Evolutionary conservation across 2,113 vertebrate genomes (phyloP).

Genomic region (Aptenodytes patagonicus): DNA sequence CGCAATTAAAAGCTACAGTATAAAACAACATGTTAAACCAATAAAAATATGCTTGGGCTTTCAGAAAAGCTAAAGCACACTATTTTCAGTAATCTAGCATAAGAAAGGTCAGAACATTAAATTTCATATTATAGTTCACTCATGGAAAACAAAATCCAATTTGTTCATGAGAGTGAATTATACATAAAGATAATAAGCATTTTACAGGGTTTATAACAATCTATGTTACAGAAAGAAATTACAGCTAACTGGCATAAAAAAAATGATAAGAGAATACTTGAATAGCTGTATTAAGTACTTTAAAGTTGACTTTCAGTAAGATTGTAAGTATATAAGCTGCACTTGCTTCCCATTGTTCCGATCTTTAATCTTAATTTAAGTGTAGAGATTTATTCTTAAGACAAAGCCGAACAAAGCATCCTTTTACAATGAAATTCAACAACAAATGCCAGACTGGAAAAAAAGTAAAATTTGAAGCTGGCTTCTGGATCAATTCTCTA

Average conservation of each 20-base stretch:
- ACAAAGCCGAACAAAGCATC: neutral
- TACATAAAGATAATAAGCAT: slow-evolving; percentile 33
- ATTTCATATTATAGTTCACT: slow-evolving; percentile 29
- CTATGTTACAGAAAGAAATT: slow-evolving; percentile 18
- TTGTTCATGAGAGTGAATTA: slow-evolving; percentile 46
- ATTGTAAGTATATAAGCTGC: neutral
- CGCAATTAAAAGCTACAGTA: slow-evolving; percentile 61
- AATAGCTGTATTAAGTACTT: slow-evolving; percentile 14
- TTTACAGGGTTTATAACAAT: slow-evolving; percentile 3
- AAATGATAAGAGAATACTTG: neutral
- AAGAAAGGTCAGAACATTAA: slow-evolving; percentile 43
- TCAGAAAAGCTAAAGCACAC: slow-evolving; percentile 1
- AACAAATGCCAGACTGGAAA: neutral
- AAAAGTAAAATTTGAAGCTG: neutral
- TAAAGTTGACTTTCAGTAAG: neutral
- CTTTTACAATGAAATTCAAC: neutral
- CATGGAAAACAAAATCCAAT: slow-evolving; percentile 21
- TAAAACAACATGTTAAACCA: slow-evolving; percentile 7
- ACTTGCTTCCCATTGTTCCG: slow-evolving; percentile 2
- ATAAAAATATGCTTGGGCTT: slow-evolving; percentile 14
- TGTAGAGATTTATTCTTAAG: neutral
- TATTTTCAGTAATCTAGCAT: neutral
- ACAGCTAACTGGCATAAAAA: slow-evolving; percentile 18
- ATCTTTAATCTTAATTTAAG: neutral
- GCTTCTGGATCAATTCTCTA: neutral